A percentile compares a stretch with the other conserved stretches of the same genome.
phyloP scores from a whole-genome alignment of 2,888 invertebrate species.

The Polymixis lichenea region DNA sequence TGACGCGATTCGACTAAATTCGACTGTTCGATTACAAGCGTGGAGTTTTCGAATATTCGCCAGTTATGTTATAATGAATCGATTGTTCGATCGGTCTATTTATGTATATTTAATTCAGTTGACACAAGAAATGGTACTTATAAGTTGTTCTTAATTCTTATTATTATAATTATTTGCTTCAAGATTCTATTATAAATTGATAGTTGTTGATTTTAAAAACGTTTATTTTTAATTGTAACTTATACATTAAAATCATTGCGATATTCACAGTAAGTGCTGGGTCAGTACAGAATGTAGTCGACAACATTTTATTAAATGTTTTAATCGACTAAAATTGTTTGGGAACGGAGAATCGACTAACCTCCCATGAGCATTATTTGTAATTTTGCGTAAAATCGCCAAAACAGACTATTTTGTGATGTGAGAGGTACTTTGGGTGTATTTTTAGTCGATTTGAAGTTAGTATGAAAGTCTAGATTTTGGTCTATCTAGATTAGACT shows the following conservation, averaged over 20 bases:
- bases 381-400: slow-evolving; percentile 46
- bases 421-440: slow-evolving; percentile 48
- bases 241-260: slow-evolving; percentile 60
- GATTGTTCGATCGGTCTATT: slow-evolving; percentile 62
- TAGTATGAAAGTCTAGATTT: slow-evolving; percentile 45
- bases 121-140: slow-evolving; percentile 69
- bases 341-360: slow-evolving; percentile 59
- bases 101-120: slow-evolving; percentile 65
- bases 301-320: slow-evolving; percentile 52
- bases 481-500: slow-evolving; percentile 49
- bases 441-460: slow-evolving; percentile 60
- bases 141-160: slow-evolving; percentile 70
- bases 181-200: slow-evolving; percentile 68
- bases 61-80: slow-evolving; percentile 64
- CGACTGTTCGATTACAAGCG: slow-evolving; percentile 60
- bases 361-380: slow-evolving; percentile 36
- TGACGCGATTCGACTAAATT: slow-evolving; percentile 62
- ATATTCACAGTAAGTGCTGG: slow-evolving; percentile 62
- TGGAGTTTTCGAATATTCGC: slow-evolving; percentile 60
- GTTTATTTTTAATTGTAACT: slow-evolving; percentile 64
- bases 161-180: slow-evolving; percentile 68
- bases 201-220: slow-evolving; percentile 66
- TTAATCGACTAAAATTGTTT: slow-evolving; percentile 56
- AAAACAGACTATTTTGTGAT: slow-evolving; percentile 53
- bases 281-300: slow-evolving; percentile 52